Evolutionary conservation across 2,113 vertebrate genomes (phyloP).

Genomic region (Oreochromis aureus): DNA sequence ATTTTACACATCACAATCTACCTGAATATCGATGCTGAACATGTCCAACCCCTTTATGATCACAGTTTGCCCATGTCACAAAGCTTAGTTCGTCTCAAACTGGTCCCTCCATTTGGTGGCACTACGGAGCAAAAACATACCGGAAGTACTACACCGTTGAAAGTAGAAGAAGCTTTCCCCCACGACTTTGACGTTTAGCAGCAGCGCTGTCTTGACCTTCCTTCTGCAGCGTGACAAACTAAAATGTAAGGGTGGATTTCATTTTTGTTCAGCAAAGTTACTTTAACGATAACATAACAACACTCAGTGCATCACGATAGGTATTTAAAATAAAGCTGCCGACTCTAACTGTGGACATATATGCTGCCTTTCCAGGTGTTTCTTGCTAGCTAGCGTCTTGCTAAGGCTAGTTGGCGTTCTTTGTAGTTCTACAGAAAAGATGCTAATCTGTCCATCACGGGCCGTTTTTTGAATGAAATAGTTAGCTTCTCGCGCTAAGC

Average conservation of each 20-base stretch:
- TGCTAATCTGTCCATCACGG: background rate
- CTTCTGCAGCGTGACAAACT: background rate
- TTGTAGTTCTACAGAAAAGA: background rate
- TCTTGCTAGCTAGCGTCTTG: background rate
- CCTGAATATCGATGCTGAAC: background rate
- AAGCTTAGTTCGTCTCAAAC: background rate
- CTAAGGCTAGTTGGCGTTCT: background rate
- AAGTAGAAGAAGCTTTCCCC: slow-evolving; percentile 23
- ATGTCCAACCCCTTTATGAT: background rate
- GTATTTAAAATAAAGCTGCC: background rate
- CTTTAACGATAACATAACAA: too few species aligned
- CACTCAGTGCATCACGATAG: fast-evolving
- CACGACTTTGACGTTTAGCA: slow-evolving; percentile 54
- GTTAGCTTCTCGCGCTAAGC: background rate
- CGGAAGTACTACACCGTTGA: background rate
- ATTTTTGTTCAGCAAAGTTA: fast-evolving
- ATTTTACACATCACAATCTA: background rate
- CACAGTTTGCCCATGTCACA: background rate
- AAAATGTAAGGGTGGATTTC: background rate
- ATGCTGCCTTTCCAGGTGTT: background rate
- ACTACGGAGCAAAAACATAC: background rate
- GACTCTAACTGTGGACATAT: background rate
- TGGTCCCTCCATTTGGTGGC: slow-evolving; percentile 16
- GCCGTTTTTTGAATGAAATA: background rate
- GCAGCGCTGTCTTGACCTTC: slow-evolving; percentile 46